Base-by-base conservation (phyloP, 2,888 invertebrate species). In the Conchocele bisecta region DNA sequence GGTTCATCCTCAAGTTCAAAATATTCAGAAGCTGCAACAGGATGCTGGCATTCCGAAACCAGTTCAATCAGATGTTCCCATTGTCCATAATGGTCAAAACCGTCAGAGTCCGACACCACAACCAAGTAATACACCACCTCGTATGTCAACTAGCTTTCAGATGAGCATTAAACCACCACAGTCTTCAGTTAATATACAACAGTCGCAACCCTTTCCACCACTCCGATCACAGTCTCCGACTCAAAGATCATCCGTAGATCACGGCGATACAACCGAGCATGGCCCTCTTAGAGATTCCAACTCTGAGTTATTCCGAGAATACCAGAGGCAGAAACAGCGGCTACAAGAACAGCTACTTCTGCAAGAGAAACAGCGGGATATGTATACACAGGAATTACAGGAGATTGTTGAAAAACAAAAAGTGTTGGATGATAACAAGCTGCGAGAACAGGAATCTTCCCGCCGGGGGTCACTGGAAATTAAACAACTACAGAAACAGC, bases 291-390 rank as follows among this genome's bases (percentile, higher is more conserved):
- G 83, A 60, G 82, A 86, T 61, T 86, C 88, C 5, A 87, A 93
- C 72, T 93, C 95, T 51, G 96, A 96, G 87, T 91, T 96, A 66
- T 93, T 95, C 83, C 95, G 95, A 86, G 95, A 96, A 88, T 96
- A 95, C 88, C 96, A 96, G 90, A 94, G 94, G 46, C 90, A 90
- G 76, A 83, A 84, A 60, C 82, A 85, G 60, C 72, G 81, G 24
- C 69, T 90, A 13, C 85, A 87, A 64, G 88, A 88, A 50, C 84
- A 88, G 51, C 59, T 86, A 2, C 82, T 66, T 13, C 60, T 82
- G 41, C 86, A 87, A 74, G 89, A 89, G 51, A 83, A 80, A 66
- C 86, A 89, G 58, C 75, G 87, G 24, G 84, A 86, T 81, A 93
- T 94, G 75, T 89, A 93, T 64, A 93, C 94, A 85, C 93, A 94